Evolutionary conservation across 2,113 vertebrate genomes (phyloP).

Genomic region (Scatophagus argus): DNA sequence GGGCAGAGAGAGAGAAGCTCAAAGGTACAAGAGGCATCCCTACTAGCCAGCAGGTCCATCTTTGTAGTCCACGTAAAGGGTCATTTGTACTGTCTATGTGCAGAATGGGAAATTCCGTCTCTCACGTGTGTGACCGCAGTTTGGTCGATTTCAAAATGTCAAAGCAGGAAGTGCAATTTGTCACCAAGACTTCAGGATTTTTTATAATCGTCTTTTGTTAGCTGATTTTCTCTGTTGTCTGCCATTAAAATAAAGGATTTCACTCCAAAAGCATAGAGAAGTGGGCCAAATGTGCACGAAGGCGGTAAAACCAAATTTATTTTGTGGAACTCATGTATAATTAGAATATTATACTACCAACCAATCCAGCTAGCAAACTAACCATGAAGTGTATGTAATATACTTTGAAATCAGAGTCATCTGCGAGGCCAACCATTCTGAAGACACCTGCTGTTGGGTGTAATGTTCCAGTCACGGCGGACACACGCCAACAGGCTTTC

Average conservation of each 20-base stretch:
- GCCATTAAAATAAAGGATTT: not conserved
- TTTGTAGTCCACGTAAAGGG: not conserved
- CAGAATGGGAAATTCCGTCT: not conserved
- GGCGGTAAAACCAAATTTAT: conserved; percentile 12
- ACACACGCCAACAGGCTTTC: conserved; percentile 59
- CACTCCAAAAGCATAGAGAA: not conserved
- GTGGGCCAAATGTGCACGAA: not conserved
- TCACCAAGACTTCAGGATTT: not conserved
- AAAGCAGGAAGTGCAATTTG: not conserved
- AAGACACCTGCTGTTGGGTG: conserved; percentile 63
- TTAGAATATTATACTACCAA: not conserved
- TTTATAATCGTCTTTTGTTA: not conserved
- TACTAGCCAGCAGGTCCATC: conserved; percentile 12
- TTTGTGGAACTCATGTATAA: not conserved
- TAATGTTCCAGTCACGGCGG: conserved; percentile 63
- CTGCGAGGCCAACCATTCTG: conserved; percentile 46
- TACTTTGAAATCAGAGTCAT: conserved; percentile 25
- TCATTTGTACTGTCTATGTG: not conserved
- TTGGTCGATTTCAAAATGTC: conserved; percentile 6
- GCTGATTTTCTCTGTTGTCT: not conserved
- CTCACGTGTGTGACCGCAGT: not conserved
- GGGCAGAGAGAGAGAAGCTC: not conserved
- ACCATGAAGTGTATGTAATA: not conserved
- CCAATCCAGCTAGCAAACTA: not conserved
- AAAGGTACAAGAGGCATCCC: conserved; percentile 17